Evolutionary conservation across 1,140 invertebrate species (phyloP).

Genomic region (Acromyrmex echinatior): DNA sequence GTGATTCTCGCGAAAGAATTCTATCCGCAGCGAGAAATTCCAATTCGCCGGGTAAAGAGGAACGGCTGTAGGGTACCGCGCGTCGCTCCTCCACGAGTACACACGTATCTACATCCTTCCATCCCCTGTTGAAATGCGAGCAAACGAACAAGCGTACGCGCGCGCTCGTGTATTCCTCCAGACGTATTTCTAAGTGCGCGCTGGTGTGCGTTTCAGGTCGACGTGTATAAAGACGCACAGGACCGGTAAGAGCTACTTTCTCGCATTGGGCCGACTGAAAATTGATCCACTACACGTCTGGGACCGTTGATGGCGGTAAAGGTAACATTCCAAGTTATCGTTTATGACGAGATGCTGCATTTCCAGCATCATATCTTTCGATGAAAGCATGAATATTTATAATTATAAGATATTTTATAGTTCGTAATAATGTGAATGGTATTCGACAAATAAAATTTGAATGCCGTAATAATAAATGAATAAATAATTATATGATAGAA

Average conservation of each 20-base stretch:
- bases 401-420: neutral
- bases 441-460: neutral
- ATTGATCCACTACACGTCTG: constrained; percentile 68
- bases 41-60: constrained; percentile 77
- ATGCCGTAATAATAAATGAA: too few species aligned
- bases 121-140: constrained; percentile 62
- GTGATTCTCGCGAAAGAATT: constrained; percentile 77
- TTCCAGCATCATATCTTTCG: neutral
- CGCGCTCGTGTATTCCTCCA: constrained; percentile 17
- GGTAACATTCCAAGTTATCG: constrained; percentile 14
- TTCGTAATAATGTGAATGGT: neutral
- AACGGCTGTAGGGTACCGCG: constrained; percentile 66
- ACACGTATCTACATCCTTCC: constrained; percentile 67
- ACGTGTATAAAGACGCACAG: constrained; percentile 72
- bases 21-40: constrained; percentile 78
- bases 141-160: constrained; percentile 33
- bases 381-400: neutral
- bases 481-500: neutral
- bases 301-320: constrained; percentile 21
- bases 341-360: neutral
- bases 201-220: constrained; percentile 53
- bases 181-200: constrained; percentile 60
- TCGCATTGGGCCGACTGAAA: constrained; percentile 69
- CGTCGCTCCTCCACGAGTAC: constrained; percentile 59
- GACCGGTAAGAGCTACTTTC: constrained; percentile 76